Conservation (phyloP, 2,888 invertebrate genomes). For the Caradrina clavipalpis region DNA sequence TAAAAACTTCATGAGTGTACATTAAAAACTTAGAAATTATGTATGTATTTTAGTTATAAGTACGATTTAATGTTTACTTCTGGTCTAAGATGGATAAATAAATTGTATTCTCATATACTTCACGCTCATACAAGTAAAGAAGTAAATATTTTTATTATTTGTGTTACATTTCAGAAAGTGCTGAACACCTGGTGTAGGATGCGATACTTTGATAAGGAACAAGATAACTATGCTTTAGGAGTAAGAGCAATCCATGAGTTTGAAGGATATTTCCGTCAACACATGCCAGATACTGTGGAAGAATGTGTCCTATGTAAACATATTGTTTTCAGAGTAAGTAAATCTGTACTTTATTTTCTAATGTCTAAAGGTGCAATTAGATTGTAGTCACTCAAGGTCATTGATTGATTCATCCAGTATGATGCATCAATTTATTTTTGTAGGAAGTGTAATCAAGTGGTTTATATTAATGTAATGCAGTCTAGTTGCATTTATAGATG, state of each 20-base stretch:
- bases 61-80: too few species aligned
- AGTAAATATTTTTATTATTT: neutral
- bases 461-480: too few species aligned
- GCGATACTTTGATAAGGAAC: conserved; percentile 82
- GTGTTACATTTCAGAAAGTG: conserved; percentile 79
- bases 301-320: conserved; percentile 85
- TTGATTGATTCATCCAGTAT: too few species aligned
- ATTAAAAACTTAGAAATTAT: too few species aligned
- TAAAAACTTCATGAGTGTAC: too few species aligned
- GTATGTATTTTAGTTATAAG: too few species aligned
- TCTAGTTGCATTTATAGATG: too few species aligned
- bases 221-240: conserved; percentile 82
- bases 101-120: neutral
- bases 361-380: neutral
- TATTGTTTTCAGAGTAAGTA: conserved; percentile 84
- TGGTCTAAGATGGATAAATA: too few species aligned
- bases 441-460: too few species aligned
- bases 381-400: neutral
- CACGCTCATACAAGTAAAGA: neutral
- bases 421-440: too few species aligned
- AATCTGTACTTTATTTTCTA: neutral
- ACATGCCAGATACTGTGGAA: conserved; percentile 83
- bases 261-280: conserved; percentile 82
- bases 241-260: conserved; percentile 86
- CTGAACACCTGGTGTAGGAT: conserved; percentile 83